These are phyloP conservation scores for Pseudolycoriella hygida DNA, from an alignment of 2,888 invertebrate species.

Conservation along the genomic window DNA sequence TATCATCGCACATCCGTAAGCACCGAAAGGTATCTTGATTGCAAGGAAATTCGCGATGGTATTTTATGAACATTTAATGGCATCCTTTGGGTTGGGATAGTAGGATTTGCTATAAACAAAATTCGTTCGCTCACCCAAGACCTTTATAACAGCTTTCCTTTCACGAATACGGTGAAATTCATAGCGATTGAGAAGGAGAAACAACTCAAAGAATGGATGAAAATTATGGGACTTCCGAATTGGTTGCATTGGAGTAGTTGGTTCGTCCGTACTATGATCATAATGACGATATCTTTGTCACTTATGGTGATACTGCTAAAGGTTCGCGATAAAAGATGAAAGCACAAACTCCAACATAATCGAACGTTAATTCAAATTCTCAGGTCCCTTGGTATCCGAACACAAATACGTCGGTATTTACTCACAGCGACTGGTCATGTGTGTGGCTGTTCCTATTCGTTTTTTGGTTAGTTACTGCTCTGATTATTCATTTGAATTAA, in stretches of 20 bases:
- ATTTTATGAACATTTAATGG: no score
- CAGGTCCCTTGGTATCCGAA: slow-evolving; percentile 35
- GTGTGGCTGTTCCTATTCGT: slow-evolving; percentile 51
- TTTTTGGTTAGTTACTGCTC: no score
- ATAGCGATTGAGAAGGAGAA: slow-evolving; percentile 43
- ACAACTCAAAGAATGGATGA: slow-evolving; percentile 67
- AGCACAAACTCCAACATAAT: no score
- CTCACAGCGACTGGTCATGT: slow-evolving; percentile 44
- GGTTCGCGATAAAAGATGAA: slow-evolving; percentile 19
- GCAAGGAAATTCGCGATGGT: no score
- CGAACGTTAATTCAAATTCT: no score
- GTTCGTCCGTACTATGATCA: slow-evolving; percentile 61
- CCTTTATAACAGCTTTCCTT: slow-evolving; percentile 31
- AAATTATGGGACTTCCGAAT: slow-evolving; percentile 73
- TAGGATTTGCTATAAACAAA: no score
- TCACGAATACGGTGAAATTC: slow-evolving; percentile 53
- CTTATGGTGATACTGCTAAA: slow-evolving; percentile 40
- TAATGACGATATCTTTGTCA: slow-evolving; percentile 41
- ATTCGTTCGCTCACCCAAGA: no score
- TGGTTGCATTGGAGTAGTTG: slow-evolving; percentile 78
- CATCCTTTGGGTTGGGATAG: no score
- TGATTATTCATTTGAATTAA: no score
- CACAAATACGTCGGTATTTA: slow-evolving; percentile 42
- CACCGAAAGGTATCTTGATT: no score
- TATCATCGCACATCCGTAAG: no score